These are phyloP conservation scores for Turdus rufiventris DNA, from an alignment of 2,113 vertebrate species.

Conservation along the genomic window DNA sequence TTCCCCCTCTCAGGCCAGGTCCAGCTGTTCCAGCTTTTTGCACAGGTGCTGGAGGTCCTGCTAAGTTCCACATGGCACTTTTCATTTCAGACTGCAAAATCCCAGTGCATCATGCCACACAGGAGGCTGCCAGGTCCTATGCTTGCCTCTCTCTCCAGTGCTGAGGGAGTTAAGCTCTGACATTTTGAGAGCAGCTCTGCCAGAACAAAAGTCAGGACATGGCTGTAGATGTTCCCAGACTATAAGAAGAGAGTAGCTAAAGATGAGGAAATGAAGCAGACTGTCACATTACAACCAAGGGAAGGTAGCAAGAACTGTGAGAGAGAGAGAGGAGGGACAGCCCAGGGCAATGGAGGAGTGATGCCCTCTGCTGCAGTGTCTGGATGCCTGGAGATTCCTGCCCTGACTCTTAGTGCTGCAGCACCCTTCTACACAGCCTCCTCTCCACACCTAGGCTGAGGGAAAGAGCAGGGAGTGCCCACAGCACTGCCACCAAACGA, in stretches of 20 bases:
- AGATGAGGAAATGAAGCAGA: background rate
- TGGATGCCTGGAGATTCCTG: background rate
- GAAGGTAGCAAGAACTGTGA: background rate
- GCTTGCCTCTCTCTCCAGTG: rapidly evolving
- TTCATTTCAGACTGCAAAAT: background rate
- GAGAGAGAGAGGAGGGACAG: background rate
- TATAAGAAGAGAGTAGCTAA: background rate
- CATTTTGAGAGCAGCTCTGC: background rate
- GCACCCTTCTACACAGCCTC: background rate
- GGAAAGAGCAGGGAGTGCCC: background rate
- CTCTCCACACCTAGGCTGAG: background rate
- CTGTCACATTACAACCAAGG: background rate
- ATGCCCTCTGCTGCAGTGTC: background rate
- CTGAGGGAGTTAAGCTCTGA: background rate
- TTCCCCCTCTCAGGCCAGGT: background rate
- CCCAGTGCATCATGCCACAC: background rate
- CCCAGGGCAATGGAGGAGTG: background rate
- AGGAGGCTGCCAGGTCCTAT: background rate
- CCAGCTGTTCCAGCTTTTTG: background rate
- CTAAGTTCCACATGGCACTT: background rate
- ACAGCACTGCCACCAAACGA: background rate
- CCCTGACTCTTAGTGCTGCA: background rate
- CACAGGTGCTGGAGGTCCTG: background rate
- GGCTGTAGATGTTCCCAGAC: background rate
- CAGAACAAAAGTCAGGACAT: background rate